Percentiles rank a stretch among this genome's conserved stretches.
Conservation (phyloP, 92 coral and sea anemone species). For the Palythoa grandiflora region DNA sequence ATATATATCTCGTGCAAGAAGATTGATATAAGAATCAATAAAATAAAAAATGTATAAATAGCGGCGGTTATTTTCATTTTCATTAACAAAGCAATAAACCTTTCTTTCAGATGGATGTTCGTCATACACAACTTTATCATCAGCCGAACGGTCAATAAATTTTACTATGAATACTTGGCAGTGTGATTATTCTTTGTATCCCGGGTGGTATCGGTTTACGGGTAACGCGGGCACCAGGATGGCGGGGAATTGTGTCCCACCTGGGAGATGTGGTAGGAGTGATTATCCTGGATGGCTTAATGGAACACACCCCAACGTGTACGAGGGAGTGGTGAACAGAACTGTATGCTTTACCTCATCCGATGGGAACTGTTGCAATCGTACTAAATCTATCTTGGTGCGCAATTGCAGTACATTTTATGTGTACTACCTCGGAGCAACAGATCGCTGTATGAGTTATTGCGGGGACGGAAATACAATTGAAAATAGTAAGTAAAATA, state of each 20-base stretch:
- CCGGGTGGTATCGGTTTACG: conserved; percentile 6
- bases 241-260: conserved; percentile 30
- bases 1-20: too few relatives aligned
- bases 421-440: background rate
- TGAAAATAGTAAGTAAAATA: background rate
- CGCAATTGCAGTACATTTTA: conserved; percentile 27
- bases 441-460: background rate
- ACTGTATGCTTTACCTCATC: conserved; percentile 6
- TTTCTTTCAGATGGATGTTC: background rate
- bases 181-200: background rate
- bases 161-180: background rate
- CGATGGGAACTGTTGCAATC: background rate
- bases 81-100: too few relatives aligned
- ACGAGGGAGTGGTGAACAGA: conserved; percentile 28
- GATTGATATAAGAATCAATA: too few relatives aligned
- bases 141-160: conserved; percentile 1
- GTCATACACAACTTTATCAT: conserved; percentile 1
- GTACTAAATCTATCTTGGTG: background rate
- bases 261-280: conserved; percentile 21
- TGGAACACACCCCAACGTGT: conserved; percentile 33
- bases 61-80: too few relatives aligned
- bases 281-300: conserved; percentile 34
- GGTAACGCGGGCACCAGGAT: conserved; percentile 25
- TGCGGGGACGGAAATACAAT: conserved; percentile 22
- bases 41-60: too few relatives aligned